These are phyloP conservation scores for Melopsittacus undulatus DNA, from an alignment of 2,797 vertebrate genomes.

Conservation along the genomic window DNA sequence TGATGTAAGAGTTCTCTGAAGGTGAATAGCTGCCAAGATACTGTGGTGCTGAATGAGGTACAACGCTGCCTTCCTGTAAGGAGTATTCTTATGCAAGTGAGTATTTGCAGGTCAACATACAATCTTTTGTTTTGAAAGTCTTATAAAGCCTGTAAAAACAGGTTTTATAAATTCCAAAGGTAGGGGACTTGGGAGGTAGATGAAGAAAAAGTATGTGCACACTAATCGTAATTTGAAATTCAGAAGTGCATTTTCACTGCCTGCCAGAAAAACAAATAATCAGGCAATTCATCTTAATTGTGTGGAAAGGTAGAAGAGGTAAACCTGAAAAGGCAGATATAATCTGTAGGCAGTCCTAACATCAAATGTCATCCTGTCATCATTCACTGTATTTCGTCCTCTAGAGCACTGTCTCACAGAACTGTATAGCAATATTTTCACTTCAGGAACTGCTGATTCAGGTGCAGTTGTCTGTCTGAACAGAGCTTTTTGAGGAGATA, in stretches of 20 bases:
- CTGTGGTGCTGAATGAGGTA: neutral
- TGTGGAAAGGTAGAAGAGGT: neutral
- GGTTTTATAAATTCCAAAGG: neutral
- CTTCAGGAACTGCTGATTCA: neutral
- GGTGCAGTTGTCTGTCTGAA: neutral
- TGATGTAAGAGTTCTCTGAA: neutral
- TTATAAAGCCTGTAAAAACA: neutral
- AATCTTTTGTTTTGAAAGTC: neutral
- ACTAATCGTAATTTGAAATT: neutral
- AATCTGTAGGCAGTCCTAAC: accelerated
- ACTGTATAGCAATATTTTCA: neutral
- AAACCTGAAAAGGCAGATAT: neutral
- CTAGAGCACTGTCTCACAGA: neutral
- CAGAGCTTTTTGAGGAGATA: neutral
- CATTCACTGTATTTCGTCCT: neutral
- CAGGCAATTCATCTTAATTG: neutral
- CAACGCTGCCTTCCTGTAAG: neutral
- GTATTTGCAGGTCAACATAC: neutral
- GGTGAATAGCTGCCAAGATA: neutral
- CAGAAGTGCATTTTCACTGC: neutral
- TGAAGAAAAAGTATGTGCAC: neutral
- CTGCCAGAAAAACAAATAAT: neutral
- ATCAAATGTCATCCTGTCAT: neutral
- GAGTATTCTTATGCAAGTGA: neutral
- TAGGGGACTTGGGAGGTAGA: neutral